These are phyloP conservation scores for Pomacea maculata DNA, from an alignment of 1,140 invertebrate species.

Conservation along the genomic window DNA sequence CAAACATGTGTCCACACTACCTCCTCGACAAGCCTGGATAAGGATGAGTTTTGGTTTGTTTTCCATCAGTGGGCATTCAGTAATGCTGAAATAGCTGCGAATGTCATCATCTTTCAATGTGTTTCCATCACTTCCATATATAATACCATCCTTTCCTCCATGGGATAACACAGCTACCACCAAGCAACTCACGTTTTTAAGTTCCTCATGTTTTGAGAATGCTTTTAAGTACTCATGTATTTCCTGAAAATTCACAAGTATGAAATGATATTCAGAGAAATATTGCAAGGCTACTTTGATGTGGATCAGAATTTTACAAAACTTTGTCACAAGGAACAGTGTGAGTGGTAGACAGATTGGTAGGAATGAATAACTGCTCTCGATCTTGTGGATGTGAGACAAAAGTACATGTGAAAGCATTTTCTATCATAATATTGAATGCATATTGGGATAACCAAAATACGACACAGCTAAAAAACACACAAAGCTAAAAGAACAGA, in stretches of 20 bases:
- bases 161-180: constrained; percentile 28
- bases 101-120: constrained; percentile 33
- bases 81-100: constrained; percentile 50
- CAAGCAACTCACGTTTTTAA: constrained; percentile 2
- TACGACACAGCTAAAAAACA: no score
- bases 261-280: neutral
- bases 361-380: no score
- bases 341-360: no score
- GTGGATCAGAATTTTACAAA: no score
- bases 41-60: constrained; percentile 62
- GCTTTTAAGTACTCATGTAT: constrained; percentile 8
- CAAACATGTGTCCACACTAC: constrained; percentile 32
- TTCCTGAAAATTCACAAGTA: constrained; percentile 20
- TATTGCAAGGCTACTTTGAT: no score
- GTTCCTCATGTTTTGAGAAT: constrained; percentile 2
- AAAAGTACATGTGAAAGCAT: no score
- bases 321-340: no score
- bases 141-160: constrained; percentile 9
- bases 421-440: no score
- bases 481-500: no score
- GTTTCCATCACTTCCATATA: constrained; percentile 27
- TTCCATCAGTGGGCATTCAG: constrained; percentile 45
- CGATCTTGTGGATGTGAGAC: no score
- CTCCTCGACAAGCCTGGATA: constrained; percentile 60
- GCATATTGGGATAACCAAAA: no score